Evolutionary conservation across 2,797 vertebrate species (phyloP).

Genomic region (Neomorphus geoffroyi): DNA sequence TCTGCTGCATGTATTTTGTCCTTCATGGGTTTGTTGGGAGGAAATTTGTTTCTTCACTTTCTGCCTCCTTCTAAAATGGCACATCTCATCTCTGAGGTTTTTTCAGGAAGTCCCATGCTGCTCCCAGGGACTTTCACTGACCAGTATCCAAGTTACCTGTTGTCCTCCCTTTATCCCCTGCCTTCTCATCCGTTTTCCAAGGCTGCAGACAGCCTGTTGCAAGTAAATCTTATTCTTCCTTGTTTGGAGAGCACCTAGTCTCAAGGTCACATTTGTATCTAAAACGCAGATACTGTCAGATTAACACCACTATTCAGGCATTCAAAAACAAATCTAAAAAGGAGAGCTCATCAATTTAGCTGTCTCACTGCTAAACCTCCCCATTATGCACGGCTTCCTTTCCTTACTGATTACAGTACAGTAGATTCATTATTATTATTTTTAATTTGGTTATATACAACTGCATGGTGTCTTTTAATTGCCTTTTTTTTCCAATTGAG

Average conservation of each 20-base stretch:
- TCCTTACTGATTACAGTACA: conserved; percentile 25
- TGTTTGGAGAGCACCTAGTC: conserved; percentile 1
- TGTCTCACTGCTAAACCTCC: not conserved
- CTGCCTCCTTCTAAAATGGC: not conserved
- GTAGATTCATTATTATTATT: conserved; percentile 15
- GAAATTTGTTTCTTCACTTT: not conserved
- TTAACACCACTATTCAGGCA: conserved; percentile 13
- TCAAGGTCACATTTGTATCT: conserved; percentile 49
- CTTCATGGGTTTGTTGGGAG: not conserved
- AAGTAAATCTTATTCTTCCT: not conserved
- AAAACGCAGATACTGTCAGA: not conserved
- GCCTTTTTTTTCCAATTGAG: conserved; percentile 13
- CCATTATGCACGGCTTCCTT: conserved; percentile 13
- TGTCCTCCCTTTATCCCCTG: not conserved
- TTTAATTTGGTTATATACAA: conserved; percentile 40
- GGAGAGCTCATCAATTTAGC: conserved; percentile 30
- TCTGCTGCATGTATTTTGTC: not conserved
- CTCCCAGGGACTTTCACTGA: not conserved
- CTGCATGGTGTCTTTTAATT: conserved; percentile 57
- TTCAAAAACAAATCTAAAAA: conserved; percentile 11
- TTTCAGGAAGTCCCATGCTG: not conserved
- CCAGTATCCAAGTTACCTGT: not conserved
- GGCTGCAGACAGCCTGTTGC: not conserved
- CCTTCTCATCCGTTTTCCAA: not conserved
- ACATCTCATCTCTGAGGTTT: not conserved